Conservation (phyloP, 2,888 invertebrate species). For the Amphipyra tragopoginis region DNA sequence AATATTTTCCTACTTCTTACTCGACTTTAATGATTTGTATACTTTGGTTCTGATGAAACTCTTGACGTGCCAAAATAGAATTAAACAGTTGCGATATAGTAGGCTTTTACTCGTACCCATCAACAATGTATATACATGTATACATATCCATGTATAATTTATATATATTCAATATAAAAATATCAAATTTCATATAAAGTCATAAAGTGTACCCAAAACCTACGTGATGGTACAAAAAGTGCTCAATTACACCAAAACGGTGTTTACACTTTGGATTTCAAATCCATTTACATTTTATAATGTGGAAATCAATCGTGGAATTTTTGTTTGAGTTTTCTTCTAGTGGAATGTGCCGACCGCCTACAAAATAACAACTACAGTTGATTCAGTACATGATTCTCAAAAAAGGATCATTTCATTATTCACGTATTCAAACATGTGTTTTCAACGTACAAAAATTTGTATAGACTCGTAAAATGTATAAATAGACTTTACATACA, state of each 20-base stretch:
- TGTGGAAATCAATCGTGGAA: constrained; percentile 88
- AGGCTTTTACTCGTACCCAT: constrained; percentile 88
- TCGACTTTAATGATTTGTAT: constrained; percentile 89
- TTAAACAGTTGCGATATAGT: constrained; percentile 90
- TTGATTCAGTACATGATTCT: constrained; percentile 89
- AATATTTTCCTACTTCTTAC: constrained; percentile 90
- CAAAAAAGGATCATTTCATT: constrained; percentile 88
- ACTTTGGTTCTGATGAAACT: constrained; percentile 90
- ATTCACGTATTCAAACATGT: constrained; percentile 85
- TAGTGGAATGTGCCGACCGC: constrained; percentile 90
- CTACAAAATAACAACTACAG: constrained; percentile 87
- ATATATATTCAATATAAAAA: constrained; percentile 90
- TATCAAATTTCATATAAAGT: constrained; percentile 90
- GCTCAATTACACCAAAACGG: constrained; percentile 84
- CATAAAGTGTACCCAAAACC: constrained; percentile 90
- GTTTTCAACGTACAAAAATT: constrained; percentile 87
- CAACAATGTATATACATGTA: constrained; percentile 90
- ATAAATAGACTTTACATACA: constrained; percentile 89
- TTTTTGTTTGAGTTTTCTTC: constrained; percentile 84
- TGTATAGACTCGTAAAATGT: constrained; percentile 90
- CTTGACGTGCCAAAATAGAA: constrained; percentile 89
- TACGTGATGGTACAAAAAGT: constrained; percentile 90
- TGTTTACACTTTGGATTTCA: constrained; percentile 84
- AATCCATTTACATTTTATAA: constrained; percentile 85
- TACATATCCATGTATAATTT: constrained; percentile 90